These are phyloP conservation scores for Synchiropus splendidus DNA, from an alignment of 2,113 vertebrate genomes.

Conservation along the genomic window DNA sequence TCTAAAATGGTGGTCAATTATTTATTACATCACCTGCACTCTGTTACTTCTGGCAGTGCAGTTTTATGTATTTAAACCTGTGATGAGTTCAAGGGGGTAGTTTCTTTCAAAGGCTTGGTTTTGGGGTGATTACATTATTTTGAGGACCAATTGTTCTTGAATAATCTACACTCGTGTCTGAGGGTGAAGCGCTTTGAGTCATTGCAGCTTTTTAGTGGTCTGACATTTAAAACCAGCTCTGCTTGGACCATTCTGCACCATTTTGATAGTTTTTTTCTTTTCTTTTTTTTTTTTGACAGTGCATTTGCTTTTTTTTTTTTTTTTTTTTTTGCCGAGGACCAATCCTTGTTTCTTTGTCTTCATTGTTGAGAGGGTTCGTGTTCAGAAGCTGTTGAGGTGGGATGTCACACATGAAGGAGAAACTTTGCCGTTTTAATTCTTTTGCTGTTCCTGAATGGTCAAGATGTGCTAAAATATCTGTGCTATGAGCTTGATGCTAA, in stretches of 20 bases:
- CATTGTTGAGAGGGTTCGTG: slow-evolving; percentile 22
- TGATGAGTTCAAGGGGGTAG: slow-evolving; percentile 4
- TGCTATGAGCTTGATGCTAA: slow-evolving; percentile 70
- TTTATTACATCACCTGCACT: neutral
- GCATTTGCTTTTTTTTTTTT: no score
- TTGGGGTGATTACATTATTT: slow-evolving; percentile 24
- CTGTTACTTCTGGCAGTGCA: no score
- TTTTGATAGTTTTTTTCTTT: slow-evolving; percentile 23
- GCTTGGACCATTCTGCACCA: neutral
- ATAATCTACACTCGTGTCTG: neutral
- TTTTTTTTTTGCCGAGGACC: slow-evolving; percentile 57
- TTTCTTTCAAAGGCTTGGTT: slow-evolving; percentile 13
- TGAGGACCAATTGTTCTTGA: slow-evolving; percentile 32
- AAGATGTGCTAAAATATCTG: slow-evolving; percentile 75
- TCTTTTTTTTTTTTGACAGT: slow-evolving; percentile 29
- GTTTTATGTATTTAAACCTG: no score
- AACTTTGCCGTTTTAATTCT: slow-evolving; percentile 66
- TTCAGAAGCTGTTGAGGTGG: slow-evolving; percentile 1
- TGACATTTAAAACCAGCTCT: slow-evolving; percentile 13
- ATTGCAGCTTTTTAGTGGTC: neutral
- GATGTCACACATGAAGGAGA: slow-evolving; percentile 35
- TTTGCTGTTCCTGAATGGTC: slow-evolving; percentile 71
- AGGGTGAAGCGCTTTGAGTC: neutral
- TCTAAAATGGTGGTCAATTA: neutral
- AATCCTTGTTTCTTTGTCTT: slow-evolving; percentile 29